phyloP scores from a whole-genome alignment of 2,888 invertebrate species.

The Sminthurinus aureus region DNA sequence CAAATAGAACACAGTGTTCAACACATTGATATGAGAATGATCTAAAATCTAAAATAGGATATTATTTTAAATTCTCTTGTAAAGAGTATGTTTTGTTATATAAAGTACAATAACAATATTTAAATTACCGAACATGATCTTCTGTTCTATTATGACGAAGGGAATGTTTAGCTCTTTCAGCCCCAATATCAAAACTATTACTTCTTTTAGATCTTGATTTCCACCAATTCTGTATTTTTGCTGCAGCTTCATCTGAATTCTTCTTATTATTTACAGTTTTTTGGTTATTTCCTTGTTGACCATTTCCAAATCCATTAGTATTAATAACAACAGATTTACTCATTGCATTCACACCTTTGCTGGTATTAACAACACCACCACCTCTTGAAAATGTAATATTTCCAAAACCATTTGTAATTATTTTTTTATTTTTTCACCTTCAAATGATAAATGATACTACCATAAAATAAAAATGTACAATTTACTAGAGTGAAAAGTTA shows the following conservation, averaged over 20 bases:
- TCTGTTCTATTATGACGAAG: constrained; percentile 56
- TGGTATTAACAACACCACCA: not conserved
- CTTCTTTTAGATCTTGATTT: constrained; percentile 40
- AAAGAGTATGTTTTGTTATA: too few relatives aligned
- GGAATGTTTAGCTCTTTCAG: constrained; percentile 53
- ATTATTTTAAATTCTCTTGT: too few relatives aligned
- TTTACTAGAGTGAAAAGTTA: too few relatives aligned
- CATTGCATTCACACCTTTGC: not conserved
- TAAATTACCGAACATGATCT: constrained; percentile 54
- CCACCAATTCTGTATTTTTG: constrained; percentile 58
- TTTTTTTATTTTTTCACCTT: constrained; percentile 34
- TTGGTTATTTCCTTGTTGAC: not conserved
- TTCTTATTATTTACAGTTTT: not conserved
- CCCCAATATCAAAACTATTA: constrained; percentile 42
- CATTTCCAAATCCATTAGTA: not conserved
- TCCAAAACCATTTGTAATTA: constrained; percentile 39
- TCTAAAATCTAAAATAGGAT: not conserved
- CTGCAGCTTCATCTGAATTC: constrained; percentile 40
- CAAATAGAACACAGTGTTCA: too few relatives aligned
- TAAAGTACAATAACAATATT: not conserved
- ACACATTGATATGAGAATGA: too few relatives aligned
- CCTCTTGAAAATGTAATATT: constrained; percentile 28
- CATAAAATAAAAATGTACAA: not conserved
- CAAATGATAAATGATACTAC: constrained; percentile 22
- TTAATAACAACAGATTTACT: not conserved